Evolutionary conservation across 2,113 vertebrate species (phyloP).

Genomic region (Hydrolagus affinis): DNA sequence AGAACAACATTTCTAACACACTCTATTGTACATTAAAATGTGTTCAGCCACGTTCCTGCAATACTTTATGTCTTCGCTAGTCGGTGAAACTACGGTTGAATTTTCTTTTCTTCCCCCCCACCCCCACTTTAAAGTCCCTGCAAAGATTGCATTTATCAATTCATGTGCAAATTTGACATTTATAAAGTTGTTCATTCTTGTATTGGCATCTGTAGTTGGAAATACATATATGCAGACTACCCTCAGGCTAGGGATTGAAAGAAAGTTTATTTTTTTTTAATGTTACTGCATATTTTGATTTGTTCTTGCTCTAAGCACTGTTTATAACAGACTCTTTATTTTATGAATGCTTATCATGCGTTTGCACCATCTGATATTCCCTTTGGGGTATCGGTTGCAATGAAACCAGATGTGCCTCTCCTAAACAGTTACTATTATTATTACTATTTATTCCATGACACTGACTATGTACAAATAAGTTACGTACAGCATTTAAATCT

Average conservation of each 20-base stretch:
- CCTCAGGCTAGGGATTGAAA: slow-evolving; percentile 4
- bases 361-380: slow-evolving; percentile 15
- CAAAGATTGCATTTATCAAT: background rate
- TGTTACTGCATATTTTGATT: slow-evolving; percentile 24
- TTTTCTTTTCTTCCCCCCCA: background rate
- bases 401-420: slow-evolving; percentile 24
- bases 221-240: slow-evolving; percentile 20
- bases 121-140: background rate
- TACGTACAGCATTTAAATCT: slow-evolving; percentile 16
- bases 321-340: slow-evolving; percentile 11
- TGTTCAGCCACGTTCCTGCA: slow-evolving; percentile 17
- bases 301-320: slow-evolving; percentile 13
- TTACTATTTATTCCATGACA: slow-evolving; percentile 22
- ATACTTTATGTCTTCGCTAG: slow-evolving; percentile 20
- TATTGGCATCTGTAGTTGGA: background rate
- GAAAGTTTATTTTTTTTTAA: slow-evolving; percentile 23
- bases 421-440: slow-evolving; percentile 27
- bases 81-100: background rate
- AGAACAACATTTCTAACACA: slow-evolving; percentile 26
- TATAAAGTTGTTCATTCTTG: slow-evolving; percentile 19
- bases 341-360: slow-evolving; percentile 27
- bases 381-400: slow-evolving; percentile 26
- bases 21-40: slow-evolving; percentile 27
- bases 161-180: slow-evolving; percentile 29
- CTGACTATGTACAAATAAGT: slow-evolving; percentile 31